These are phyloP conservation scores for Melitaea athalia DNA, from an alignment of 2,888 invertebrate species.

Conservation along the genomic window DNA sequence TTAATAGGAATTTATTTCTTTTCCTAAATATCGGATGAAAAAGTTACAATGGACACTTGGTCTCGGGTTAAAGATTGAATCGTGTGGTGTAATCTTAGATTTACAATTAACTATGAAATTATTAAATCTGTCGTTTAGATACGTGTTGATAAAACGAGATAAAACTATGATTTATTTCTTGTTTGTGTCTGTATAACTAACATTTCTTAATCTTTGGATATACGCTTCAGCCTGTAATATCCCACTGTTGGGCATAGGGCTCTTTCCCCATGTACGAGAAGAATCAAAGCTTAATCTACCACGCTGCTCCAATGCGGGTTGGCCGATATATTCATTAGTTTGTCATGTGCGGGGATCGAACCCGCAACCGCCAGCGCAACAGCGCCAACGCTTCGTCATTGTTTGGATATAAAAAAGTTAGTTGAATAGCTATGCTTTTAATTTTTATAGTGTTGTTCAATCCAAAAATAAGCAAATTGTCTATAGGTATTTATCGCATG, in stretches of 20 bases:
- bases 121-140: constrained; percentile 9
- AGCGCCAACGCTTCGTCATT: too few species aligned
- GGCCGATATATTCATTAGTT: too few species aligned
- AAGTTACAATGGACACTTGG: neutral
- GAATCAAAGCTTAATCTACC: too few species aligned
- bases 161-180: neutral
- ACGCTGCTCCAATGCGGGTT: too few species aligned
- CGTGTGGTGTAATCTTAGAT: constrained; percentile 3
- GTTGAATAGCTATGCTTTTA: neutral
- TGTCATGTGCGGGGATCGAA: too few species aligned
- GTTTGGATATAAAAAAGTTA: neutral
- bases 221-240: too few species aligned
- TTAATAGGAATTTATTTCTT: too few species aligned
- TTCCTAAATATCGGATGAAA: neutral
- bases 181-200: neutral
- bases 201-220: neutral
- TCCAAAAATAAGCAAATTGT: neutral
- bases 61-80: constrained; percentile 8
- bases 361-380: too few species aligned
- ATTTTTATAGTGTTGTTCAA: neutral
- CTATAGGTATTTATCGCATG: neutral
- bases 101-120: constrained; percentile 13
- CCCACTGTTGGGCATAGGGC: too few species aligned
- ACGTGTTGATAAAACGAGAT: constrained; percentile 4
- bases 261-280: too few species aligned